phyloP scores from a whole-genome alignment of 2,797 vertebrate genomes.

The Lacerta viridis region DNA sequence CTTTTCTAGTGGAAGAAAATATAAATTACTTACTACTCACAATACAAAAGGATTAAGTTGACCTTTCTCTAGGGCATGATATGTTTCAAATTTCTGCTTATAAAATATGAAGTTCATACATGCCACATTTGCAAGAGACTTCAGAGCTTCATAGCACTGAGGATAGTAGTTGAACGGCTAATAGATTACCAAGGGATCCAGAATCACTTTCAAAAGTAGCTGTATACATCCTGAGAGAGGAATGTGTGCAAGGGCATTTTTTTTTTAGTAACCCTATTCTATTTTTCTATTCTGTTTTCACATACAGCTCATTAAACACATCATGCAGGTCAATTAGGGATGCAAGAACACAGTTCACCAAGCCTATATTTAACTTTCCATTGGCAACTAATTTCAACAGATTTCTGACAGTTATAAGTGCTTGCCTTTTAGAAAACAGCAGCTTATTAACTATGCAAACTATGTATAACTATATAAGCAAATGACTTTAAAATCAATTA shows the following conservation, averaged over 20 bases:
- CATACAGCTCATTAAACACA: neutral
- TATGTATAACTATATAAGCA: constrained; percentile 63
- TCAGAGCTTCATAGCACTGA: constrained; percentile 37
- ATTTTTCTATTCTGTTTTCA: neutral
- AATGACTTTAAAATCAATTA: constrained; percentile 61
- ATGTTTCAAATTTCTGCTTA: constrained; percentile 24
- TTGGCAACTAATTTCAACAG: constrained; percentile 42
- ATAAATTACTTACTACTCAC: constrained; percentile 55
- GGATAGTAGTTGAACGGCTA: constrained; percentile 18
- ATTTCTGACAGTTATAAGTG: constrained; percentile 35
- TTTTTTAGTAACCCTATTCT: neutral
- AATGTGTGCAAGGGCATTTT: neutral
- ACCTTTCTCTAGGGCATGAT: constrained; percentile 53
- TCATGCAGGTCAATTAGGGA: neutral
- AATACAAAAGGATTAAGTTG: constrained; percentile 45
- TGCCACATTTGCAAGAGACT: constrained; percentile 27
- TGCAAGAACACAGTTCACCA: neutral
- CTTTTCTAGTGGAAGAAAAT: constrained; percentile 58
- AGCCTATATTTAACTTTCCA: neutral
- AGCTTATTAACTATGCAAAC: constrained; percentile 60
- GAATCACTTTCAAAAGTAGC: neutral
- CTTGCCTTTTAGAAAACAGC: constrained; percentile 44
- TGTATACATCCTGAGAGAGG: neutral
- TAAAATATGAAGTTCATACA: constrained; percentile 44
- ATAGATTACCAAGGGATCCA: constrained; percentile 37